Evolutionary conservation across 2,113 vertebrate genomes (phyloP), one percentile per base, ranked within the genome.

Genomic region (Toxostoma redivivum): DNA sequence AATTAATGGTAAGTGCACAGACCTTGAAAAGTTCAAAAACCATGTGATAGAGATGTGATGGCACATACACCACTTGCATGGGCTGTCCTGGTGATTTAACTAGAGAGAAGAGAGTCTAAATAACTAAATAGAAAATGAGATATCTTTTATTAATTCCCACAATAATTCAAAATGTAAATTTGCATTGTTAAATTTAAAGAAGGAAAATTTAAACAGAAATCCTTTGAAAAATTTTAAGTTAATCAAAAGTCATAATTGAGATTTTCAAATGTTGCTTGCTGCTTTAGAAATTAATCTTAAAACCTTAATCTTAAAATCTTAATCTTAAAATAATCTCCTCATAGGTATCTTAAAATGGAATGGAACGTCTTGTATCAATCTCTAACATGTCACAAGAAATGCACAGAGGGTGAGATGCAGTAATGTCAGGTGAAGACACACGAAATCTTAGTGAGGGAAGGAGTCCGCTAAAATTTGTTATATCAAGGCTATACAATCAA

Each of bases 21-120:
- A 99, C 99, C 99, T 99, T 99, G 97, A 99, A 99, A 94, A 99
- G 99, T 97, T 99, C 99, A 96, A 99, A 99, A 95, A 99, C 98
- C 99, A 99, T 99, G 96, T 99, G 99, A 97, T 99, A 99, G 91
- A 99, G 98, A 97, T 99, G 99, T 33, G 99, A 99, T 42, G 99
- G 99, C 70, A 99, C 99, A 56, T 99, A 99, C 48, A 99, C 99
- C 97, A 99, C 98, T 66, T 98, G 98, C 96, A 99, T 97, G 82
- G 99, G 98, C 35, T 98, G 98, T 79, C 95, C 98, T 86, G 98
- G 94, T 81, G 98, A 98, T 98, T 99, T 98, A 85, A 79, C 99
- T 99, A 97, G 81, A 96, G 87, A 96, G 97, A 83, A 97, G 92
- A 97, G 92, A 96, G 90, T 91, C 81, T 90, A 92, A 97, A 69